A percentile compares a stretch with the other conserved stretches of the same genome.
These are phyloP conservation scores for Eristalis tenax DNA, from an alignment of 2,888 invertebrate species.

Conservation along the genomic window DNA sequence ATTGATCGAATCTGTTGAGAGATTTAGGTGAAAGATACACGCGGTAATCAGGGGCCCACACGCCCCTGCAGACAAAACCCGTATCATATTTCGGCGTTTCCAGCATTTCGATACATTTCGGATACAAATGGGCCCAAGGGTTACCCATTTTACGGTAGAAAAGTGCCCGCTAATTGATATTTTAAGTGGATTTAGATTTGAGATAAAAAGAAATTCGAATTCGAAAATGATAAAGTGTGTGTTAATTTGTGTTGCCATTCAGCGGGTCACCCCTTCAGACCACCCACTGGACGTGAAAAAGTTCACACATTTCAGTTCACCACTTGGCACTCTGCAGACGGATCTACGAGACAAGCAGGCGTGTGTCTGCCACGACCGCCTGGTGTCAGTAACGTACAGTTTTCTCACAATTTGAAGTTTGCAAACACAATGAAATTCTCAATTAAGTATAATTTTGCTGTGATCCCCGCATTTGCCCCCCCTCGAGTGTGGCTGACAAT, in stretches of 20 bases:
- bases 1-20: constrained; percentile 51
- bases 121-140: background rate
- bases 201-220: constrained; percentile 57
- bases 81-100: constrained; percentile 54
- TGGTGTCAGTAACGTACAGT: constrained; percentile 44
- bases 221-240: constrained; percentile 65
- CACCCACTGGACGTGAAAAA: constrained; percentile 4
- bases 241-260: constrained; percentile 44
- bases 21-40: constrained; percentile 71
- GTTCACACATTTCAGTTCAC: too few species aligned
- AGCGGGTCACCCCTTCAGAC: background rate
- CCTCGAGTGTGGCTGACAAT: constrained; percentile 31
- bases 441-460: constrained; percentile 52
- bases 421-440: constrained; percentile 67
- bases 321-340: constrained; percentile 49
- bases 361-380: constrained; percentile 7
- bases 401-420: constrained; percentile 67
- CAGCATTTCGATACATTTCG: background rate
- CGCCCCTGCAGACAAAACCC: constrained; percentile 50
- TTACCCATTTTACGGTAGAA: constrained; percentile 43
- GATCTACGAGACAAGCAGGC: background rate
- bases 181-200: constrained; percentile 69
- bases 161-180: constrained; percentile 71
- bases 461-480: background rate
- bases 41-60: constrained; percentile 68